These are phyloP conservation scores for Brachionus koreanus DNA, from an alignment of 1,140 invertebrate species.

Conservation along the genomic window DNA sequence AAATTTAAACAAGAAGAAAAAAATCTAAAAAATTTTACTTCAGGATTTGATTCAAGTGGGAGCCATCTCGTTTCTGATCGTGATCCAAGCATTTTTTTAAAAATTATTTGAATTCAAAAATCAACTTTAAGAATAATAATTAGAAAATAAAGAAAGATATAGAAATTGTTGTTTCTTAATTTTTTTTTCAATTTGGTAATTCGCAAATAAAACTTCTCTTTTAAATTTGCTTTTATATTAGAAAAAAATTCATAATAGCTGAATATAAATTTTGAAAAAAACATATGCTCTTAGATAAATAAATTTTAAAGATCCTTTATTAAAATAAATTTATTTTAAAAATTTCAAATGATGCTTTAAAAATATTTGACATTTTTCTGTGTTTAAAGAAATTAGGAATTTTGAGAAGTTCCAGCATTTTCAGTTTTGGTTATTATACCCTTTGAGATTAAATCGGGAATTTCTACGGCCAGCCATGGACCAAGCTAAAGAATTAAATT, in stretches of 20 bases:
- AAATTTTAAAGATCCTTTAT: background rate
- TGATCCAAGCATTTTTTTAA: background rate
- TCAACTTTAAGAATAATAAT: background rate
- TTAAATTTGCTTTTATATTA: background rate
- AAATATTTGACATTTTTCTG: background rate
- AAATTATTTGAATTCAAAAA: background rate
- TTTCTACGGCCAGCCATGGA: constrained; percentile 96
- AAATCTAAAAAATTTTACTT: no score
- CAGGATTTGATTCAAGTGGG: constrained; percentile 38
- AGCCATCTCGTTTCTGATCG: constrained; percentile 15
- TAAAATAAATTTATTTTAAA: constrained; percentile 1
- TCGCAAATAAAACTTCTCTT: background rate
- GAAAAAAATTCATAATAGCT: background rate
- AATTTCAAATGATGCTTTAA: background rate
- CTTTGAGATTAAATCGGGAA: constrained; percentile 66
- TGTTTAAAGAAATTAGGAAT: background rate
- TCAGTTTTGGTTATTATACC: constrained; percentile 55
- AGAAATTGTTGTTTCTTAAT: background rate
- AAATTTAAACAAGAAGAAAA: no score
- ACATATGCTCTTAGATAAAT: background rate
- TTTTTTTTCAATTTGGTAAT: background rate
- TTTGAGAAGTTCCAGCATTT: constrained; percentile 11
- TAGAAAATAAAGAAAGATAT: background rate
- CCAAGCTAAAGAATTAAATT: constrained; percentile 69
- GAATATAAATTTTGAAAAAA: background rate